These are phyloP conservation scores for Achlya flavicornis DNA, from an alignment of 2,888 invertebrate genomes.

Conservation along the genomic window DNA sequence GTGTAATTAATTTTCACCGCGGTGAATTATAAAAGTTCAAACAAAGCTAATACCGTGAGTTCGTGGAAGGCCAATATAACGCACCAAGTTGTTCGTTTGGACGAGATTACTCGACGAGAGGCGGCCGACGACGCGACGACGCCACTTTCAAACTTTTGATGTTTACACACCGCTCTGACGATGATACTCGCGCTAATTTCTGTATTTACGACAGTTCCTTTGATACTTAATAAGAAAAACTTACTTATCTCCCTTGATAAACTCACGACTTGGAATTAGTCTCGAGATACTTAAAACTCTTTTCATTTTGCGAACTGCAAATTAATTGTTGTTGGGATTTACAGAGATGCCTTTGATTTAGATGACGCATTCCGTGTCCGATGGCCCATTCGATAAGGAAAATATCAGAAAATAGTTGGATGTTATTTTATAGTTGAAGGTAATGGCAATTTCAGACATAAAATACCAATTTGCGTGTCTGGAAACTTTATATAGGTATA, in stretches of 20 bases:
- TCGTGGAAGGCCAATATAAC: conserved; percentile 41
- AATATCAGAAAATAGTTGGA: conserved; percentile 17
- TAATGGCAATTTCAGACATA: background rate
- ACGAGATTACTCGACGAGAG: conserved; percentile 28
- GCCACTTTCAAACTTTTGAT: conserved; percentile 69
- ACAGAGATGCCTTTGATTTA: conserved; percentile 39
- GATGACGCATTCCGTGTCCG: conserved; percentile 35
- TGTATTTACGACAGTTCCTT: conserved; percentile 73
- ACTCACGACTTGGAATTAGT: conserved; percentile 55
- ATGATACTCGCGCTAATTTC: conserved; percentile 74
- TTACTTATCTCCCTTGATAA: conserved; percentile 62
- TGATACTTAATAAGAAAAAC: conserved; percentile 71
- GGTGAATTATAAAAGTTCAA: conserved; percentile 34
- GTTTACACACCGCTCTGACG: conserved; percentile 67
- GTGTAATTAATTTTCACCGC: conserved; percentile 22
- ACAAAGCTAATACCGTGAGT: conserved; percentile 36
- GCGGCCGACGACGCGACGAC: conserved; percentile 47
- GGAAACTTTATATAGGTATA: background rate
- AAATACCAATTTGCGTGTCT: conserved; percentile 5
- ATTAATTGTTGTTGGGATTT: conserved; percentile 45
- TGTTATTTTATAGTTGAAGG: too few species aligned
- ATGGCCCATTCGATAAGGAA: conserved; percentile 39
- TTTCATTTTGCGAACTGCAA: conserved; percentile 35
- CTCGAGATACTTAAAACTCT: conserved; percentile 26
- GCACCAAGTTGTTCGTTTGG: conserved; percentile 33